Percentiles rank a stretch among this genome's conserved stretches.
Evolutionary conservation across 1,140 invertebrate genomes (phyloP).

Genomic region (Heliconius eleuchia): DNA sequence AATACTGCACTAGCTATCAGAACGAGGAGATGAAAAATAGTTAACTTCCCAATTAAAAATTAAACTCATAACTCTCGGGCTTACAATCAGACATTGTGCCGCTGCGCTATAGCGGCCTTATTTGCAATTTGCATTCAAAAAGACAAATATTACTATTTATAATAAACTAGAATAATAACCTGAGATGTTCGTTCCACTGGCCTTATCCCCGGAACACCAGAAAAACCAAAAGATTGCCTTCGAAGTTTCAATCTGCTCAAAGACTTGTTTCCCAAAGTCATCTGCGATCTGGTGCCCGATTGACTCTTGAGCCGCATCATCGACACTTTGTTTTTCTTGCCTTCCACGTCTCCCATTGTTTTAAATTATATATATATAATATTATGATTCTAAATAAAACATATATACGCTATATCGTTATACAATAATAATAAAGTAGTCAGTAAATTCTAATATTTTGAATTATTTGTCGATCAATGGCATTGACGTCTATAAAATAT

Average conservation of each 20-base stretch:
- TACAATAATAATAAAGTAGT: no score
- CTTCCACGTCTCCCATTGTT: conserved; percentile 44
- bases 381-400: background rate
- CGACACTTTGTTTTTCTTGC: conserved; percentile 53
- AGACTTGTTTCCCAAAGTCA: conserved; percentile 43
- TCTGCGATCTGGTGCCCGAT: conserved; percentile 43
- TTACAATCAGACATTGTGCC: no score
- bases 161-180: conserved; percentile 37
- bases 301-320: conserved; percentile 46
- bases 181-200: conserved; percentile 59
- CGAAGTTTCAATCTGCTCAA: conserved; percentile 60
- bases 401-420: no score
- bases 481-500: background rate
- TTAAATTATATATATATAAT: background rate
- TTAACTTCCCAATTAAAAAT: no score
- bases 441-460: background rate
- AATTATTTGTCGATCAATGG: background rate
- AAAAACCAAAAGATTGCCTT: conserved; percentile 58
- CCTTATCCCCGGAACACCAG: conserved; percentile 59
- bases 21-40: no score
- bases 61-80: no score
- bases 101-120: no score
- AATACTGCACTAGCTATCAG: no score
- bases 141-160: background rate
- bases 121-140: no score